Evolutionary conservation across 2,888 invertebrate species (phyloP).

Genomic region (Apodemia zela): DNA sequence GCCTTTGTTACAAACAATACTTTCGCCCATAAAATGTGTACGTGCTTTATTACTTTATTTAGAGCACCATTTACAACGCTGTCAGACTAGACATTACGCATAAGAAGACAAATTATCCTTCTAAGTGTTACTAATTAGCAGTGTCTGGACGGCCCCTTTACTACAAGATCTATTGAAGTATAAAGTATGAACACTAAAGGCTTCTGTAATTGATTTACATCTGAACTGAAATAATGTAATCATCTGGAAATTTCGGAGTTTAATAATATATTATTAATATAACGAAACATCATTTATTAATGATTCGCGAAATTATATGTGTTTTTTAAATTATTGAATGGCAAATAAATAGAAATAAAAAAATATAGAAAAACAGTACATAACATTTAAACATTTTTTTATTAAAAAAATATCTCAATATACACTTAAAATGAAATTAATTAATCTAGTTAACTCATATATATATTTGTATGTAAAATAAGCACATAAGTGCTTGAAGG

Average conservation of each 20-base stretch:
- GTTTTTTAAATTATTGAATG: no score
- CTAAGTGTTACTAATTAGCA: conserved; percentile 57
- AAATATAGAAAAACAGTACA: no score
- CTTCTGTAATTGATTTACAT: conserved; percentile 24
- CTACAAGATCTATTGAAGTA: conserved; percentile 46
- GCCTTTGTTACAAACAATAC: conserved; percentile 9
- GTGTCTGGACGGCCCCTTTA: conserved; percentile 51
- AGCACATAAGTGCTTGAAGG: no score
- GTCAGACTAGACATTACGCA: conserved; percentile 56
- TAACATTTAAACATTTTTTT: no score
- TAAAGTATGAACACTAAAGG: conserved; percentile 27
- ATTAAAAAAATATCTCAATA: no score
- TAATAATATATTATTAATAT: neutral
- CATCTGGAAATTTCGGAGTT: neutral
- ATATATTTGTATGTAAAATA: no score
- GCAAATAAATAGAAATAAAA: no score
- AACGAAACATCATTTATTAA: neutral
- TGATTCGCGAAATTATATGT: no score
- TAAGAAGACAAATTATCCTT: conserved; percentile 65
- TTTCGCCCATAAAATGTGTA: conserved; percentile 12
- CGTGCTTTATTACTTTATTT: conserved; percentile 50
- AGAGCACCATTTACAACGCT: conserved; percentile 53
- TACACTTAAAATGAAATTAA: no score
- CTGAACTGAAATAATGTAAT: conserved; percentile 14
- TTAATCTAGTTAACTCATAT: no score